Evolutionary conservation across 2,888 invertebrate genomes (phyloP).

Genomic region (Epirrhoe alternata): DNA sequence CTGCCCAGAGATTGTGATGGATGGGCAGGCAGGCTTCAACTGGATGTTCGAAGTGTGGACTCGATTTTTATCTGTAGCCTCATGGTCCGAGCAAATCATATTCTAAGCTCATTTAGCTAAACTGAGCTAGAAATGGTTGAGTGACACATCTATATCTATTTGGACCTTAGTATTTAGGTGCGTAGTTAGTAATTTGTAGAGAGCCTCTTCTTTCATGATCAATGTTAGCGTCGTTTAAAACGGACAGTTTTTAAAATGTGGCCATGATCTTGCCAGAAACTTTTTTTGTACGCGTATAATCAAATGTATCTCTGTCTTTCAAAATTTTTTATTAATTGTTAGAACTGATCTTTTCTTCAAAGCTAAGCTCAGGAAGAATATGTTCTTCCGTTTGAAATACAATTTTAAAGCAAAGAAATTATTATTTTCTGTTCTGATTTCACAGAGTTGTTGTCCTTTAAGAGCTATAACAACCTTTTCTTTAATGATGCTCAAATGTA

Average conservation of each 20-base stretch:
- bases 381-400: too few relatives aligned
- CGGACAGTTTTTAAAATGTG: background rate
- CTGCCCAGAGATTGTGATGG: too few relatives aligned
- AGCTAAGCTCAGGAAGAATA: too few relatives aligned
- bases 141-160: background rate
- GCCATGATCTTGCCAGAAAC: background rate
- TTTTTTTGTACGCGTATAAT: background rate
- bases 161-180: slow-evolving; percentile 5
- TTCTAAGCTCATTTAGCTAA: background rate
- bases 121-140: background rate
- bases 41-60: too few relatives aligned
- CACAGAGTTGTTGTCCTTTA: background rate
- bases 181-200: slow-evolving; percentile 2
- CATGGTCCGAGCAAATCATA: too few relatives aligned
- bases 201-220: slow-evolving; percentile 1
- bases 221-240: background rate
- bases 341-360: too few relatives aligned
- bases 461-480: slow-evolving; percentile 21
- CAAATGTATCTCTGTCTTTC: too few relatives aligned
- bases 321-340: too few relatives aligned
- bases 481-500: slow-evolving; percentile 54
- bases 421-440: background rate
- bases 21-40: too few relatives aligned
- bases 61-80: too few relatives aligned
- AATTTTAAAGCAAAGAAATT: background rate